A percentile compares a stretch with the other conserved stretches of the same genome.
These are phyloP conservation scores for Leptosomus discolor DNA, from an alignment of 2,113 vertebrate genomes.

Conservation along the genomic window DNA sequence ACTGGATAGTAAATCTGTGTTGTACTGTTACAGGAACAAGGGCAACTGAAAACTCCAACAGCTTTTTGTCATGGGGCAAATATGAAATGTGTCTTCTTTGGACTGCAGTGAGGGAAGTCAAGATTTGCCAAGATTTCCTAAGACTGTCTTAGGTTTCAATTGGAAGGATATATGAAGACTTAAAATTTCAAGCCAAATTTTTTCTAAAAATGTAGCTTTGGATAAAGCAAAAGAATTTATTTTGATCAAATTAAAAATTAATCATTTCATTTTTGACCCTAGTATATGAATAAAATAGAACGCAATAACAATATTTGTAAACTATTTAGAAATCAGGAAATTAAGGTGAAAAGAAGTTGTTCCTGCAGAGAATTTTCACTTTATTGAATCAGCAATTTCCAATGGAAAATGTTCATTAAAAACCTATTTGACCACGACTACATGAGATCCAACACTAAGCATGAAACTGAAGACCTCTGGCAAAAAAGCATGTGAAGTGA, in stretches of 20 bases:
- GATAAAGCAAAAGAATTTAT: not conserved
- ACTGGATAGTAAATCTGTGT: not conserved
- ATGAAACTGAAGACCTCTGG: not conserved
- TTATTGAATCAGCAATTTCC: not conserved
- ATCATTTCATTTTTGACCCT: fast-evolving
- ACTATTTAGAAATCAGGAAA: not conserved
- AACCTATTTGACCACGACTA: not conserved
- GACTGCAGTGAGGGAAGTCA: fast-evolving
- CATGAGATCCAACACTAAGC: not conserved
- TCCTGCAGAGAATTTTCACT: not conserved
- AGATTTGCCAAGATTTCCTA: not conserved
- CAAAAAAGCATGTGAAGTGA: not conserved
- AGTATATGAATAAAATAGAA: not conserved
- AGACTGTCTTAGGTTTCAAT: not conserved
- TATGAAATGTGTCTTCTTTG: not conserved
- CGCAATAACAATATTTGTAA: not conserved
- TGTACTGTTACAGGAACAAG: not conserved
- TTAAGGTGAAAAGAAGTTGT: not conserved
- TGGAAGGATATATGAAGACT: not conserved
- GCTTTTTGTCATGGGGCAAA: not conserved
- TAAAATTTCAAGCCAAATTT: not conserved
- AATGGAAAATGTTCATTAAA: not conserved
- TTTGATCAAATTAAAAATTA: not conserved
- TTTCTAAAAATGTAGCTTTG: not conserved
- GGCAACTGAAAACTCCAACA: not conserved